Evolutionary conservation across 2,113 vertebrate species (phyloP), one percentile per base, ranked within the genome.

Genomic region (Ciconia stormi): DNA sequence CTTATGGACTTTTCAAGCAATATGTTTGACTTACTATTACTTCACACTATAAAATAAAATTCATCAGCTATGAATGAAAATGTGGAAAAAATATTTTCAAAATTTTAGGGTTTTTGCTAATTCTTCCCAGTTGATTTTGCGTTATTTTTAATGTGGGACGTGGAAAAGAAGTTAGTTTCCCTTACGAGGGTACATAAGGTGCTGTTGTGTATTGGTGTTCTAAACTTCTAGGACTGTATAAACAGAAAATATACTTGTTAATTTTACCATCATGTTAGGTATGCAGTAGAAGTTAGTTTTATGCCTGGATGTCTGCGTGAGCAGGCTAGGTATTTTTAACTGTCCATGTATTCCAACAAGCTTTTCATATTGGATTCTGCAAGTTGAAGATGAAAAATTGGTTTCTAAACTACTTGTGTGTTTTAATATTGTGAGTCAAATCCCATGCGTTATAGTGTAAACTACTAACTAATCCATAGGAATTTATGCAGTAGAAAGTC

Each of bases 401-500:
- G 15, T 82, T 91, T 93, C 62, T 65, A 55, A 95, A 77, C 73
- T 70, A 47, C 53, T 93, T 2, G 0, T 2, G 4, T 87, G 62
- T 69, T 89, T 95, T 70, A 73, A 70, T 82, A 70, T 34, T 38
- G 25, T 1, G 15, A 91, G 53, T 77, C 30, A 53, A 83, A 82
- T 97, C 90, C 89, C 80, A 2, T 36, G 73, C 66, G 79, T 65
- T 83, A 55, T 72, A 85, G 77, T 69, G 84, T 93, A 96, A 94
- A 96, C 87, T 80, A 63, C 44, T 34, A 83, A 71, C 89, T 86
- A 91, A 96, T 91, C 91, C 55, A 2, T 18, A 44, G 82, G 46
- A 95, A 55, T 97, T 95, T 62, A 72, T 66, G 71, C 84, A 56
- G 71, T 59, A 90, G 78, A 93, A 93, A 91, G 89, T 91, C 34